Percentiles rank a stretch among this genome's conserved stretches.
Conservation (phyloP, 2,888 invertebrate species). For the Polydrusus cervinus region DNA sequence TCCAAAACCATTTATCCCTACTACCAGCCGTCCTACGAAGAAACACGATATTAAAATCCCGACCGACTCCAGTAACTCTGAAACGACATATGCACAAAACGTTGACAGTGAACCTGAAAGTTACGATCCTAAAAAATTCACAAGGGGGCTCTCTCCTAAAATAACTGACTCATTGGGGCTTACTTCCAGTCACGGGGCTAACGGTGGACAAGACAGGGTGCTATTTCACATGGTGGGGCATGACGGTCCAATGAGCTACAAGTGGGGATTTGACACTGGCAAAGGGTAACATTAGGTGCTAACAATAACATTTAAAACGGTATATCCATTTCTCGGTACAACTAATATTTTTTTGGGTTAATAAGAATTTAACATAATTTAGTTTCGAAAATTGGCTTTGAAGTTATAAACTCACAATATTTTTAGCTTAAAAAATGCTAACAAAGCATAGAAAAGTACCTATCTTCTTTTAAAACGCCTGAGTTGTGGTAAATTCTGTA, state of each 20-base stretch:
- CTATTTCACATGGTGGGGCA: constrained; percentile 89
- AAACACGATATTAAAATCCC: constrained; percentile 1
- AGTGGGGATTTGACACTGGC: constrained; percentile 90
- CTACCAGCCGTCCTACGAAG: constrained; percentile 2
- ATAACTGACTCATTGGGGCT: constrained; percentile 63
- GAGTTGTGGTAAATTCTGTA: too few species aligned
- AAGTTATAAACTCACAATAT: too few species aligned
- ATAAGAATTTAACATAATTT: too few species aligned
- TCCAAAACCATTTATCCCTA: not conserved
- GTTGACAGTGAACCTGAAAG: constrained; percentile 13
- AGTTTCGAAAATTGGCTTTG: too few species aligned
- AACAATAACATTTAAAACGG: constrained; percentile 2
- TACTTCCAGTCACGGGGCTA: constrained; percentile 58
- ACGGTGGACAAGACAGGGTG: constrained; percentile 72
- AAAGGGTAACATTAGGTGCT: constrained; percentile 77
- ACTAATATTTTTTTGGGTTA: not conserved
- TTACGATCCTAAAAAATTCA: constrained; percentile 54
- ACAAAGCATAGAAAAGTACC: too few species aligned
- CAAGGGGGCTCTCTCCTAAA: constrained; percentile 61
- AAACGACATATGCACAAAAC: constrained; percentile 36
- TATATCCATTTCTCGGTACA: constrained; percentile 6
- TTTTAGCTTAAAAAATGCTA: too few species aligned
- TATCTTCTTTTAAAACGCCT: too few species aligned
- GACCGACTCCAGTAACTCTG: constrained; percentile 38
- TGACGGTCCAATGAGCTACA: constrained; percentile 86